phyloP scores from a whole-genome alignment of 2,113 vertebrate species.

The Hemicordylus capensis region DNA sequence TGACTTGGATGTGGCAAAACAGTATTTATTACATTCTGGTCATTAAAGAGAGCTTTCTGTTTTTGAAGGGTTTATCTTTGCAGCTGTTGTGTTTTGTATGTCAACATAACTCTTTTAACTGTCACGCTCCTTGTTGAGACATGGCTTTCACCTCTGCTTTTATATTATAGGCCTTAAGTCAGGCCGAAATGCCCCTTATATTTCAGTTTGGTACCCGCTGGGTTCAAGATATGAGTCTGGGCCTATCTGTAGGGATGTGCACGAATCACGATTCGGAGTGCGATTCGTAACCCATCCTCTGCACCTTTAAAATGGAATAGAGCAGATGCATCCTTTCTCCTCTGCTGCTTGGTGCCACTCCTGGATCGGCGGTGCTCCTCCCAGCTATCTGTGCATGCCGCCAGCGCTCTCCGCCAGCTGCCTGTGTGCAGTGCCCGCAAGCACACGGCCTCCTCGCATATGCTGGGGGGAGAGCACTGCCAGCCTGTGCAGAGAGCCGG shows the following conservation, averaged over 20 bases:
- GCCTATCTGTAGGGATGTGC: neutral
- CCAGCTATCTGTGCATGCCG: no score
- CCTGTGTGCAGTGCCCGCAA: no score
- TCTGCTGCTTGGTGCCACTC: no score
- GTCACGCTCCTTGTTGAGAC: neutral
- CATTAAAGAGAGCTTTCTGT: constrained; percentile 21
- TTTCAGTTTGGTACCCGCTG: neutral
- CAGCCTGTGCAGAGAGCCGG: no score
- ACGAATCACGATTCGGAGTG: no score
- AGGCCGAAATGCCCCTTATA: neutral
- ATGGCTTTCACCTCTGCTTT: neutral
- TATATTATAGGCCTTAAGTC: neutral
- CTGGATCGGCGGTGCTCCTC: no score
- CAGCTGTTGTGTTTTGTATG: constrained; percentile 7
- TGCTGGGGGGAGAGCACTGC: no score
- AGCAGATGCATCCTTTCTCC: no score
- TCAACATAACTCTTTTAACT: neutral
- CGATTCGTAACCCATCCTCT: no score
- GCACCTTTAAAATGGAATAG: no score
- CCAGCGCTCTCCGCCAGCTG: no score
- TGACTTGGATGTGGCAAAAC: constrained; percentile 10
- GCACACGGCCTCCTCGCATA: no score
- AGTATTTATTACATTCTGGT: neutral
- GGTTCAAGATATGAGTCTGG: neutral
- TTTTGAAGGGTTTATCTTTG: constrained; percentile 31